Evolutionary conservation across 1,140 invertebrate species (phyloP), one percentile per base, ranked within the genome.

Genomic region (Glomeris maerens): DNA sequence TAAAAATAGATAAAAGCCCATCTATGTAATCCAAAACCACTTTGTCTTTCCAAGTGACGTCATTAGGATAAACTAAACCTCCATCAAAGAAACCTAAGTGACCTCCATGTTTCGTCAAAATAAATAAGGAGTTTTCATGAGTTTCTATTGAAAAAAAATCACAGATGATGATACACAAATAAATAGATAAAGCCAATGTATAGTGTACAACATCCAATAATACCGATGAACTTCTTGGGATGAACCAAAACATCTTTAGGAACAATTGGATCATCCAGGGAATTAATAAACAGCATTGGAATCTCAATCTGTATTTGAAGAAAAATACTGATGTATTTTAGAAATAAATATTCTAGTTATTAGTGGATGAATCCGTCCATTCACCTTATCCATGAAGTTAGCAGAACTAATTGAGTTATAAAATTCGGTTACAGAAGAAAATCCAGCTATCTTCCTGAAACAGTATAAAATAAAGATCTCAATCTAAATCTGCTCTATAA

Each of bases 71-170:
- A 0, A 89, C 56, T 22, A 83, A 66, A 7, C 84, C 84, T 3
- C 85, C 84, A 67, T 93, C 89, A 64, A 91, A 91, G 64, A 89
- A 94, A 26, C 90, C 90, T 50, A 94, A 68, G 68, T 94, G 90
- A 7, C 90, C 90, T 3, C 89, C 89, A 64, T 93, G 87, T 20
- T 84, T 81, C 2, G 89, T 67, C 60, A 88, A 79, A 23, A 90
- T 71, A 57, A 84, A 88, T 48, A 86, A 69, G 1, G 75, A 70
- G 51, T 84, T 80, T 21, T 75, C 70, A 52, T 77, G 75, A 13
- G 69, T 74, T 55, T 68, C 84, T 88, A 67, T 38, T 78, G 75
- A 53, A 59, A 55, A 45, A 47, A 55, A 59, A 56, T 5, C 45
- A 50, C 49, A 49, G 25, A 17, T 52, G n/a, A n/a, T n/a, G n/a